Percentiles rank a stretch among this genome's conserved stretches.
Evolutionary conservation across 2,888 invertebrate species (phyloP).

Genomic region (Ophion obscuratus): DNA sequence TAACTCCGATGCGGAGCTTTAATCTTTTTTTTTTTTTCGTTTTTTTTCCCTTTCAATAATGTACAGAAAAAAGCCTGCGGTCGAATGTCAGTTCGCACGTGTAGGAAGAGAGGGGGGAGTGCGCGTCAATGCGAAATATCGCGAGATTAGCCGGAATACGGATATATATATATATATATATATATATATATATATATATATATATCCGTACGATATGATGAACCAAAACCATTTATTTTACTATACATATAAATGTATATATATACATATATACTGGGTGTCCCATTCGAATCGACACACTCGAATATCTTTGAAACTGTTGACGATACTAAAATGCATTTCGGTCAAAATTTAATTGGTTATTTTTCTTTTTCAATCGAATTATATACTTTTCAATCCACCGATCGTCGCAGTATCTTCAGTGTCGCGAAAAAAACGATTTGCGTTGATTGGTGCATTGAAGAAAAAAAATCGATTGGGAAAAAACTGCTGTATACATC

Average conservation of each 20-base stretch:
- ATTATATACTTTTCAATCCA: background rate
- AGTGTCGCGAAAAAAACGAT: too few species aligned
- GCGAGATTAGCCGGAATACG: background rate
- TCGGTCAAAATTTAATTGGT: background rate
- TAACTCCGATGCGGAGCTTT: conserved; percentile 47
- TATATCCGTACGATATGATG: conserved; percentile 25
- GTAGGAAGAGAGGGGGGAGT: background rate
- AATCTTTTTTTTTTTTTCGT: conserved; percentile 35
- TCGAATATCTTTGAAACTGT: background rate
- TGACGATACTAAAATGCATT: background rate
- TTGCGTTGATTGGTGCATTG: too few species aligned
- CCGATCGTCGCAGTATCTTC: background rate
- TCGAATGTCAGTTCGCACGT: conserved; percentile 22
- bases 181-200: background rate
- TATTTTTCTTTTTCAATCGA: background rate
- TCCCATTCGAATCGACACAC: background rate
- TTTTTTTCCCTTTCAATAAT: conserved; percentile 34
- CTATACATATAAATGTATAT: background rate
- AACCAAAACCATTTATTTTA: conserved; percentile 42
- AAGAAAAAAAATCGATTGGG: too few species aligned
- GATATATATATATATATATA: conserved; percentile 1
- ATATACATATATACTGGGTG: background rate
- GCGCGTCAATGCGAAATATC: background rate
- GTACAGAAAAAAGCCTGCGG: conserved; percentile 2
- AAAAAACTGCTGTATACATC: too few species aligned